Conservation (phyloP, 2,113 vertebrate species). For the Cheilinus undulatus region DNA sequence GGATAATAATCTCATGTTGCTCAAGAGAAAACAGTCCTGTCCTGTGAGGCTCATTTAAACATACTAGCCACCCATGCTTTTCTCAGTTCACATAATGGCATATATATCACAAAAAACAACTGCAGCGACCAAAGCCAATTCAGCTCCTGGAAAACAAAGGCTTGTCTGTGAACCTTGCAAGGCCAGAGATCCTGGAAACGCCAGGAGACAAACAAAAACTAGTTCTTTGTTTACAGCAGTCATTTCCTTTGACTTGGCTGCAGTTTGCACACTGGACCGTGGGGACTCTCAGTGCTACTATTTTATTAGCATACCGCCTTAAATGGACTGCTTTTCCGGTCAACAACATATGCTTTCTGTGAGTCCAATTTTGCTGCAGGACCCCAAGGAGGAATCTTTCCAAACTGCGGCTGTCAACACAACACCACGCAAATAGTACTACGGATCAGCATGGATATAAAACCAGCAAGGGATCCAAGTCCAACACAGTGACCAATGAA, state of each 20-base stretch:
- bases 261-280: conserved; percentile 54
- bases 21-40: conserved; percentile 50
- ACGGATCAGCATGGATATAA: conserved; percentile 48
- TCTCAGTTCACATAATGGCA: conserved; percentile 75
- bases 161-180: conserved; percentile 68
- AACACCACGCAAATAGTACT: conserved; percentile 33
- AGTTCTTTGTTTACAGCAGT: conserved; percentile 74
- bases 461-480: conserved; percentile 35
- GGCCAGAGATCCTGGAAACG: conserved; percentile 54
- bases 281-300: conserved; percentile 55
- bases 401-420: conserved; percentile 50
- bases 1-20: conserved; percentile 63
- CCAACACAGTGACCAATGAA: conserved; percentile 58
- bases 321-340: conserved; percentile 37
- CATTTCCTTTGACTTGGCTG: conserved; percentile 69
- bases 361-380: conserved; percentile 25
- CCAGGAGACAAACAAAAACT: conserved; percentile 71
- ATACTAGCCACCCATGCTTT: conserved; percentile 67
- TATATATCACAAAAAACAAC: conserved; percentile 75
- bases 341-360: conserved; percentile 40
- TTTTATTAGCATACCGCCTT: conserved; percentile 66
- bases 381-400: conserved; percentile 25
- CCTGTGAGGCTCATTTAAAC: conserved; percentile 62
- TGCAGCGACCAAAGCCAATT: conserved; percentile 57
- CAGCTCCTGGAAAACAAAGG: conserved; percentile 68